A percentile compares a stretch with the other conserved stretches of the same genome.
These are phyloP conservation scores for Entosphenus tridentatus DNA, from an alignment of 2,113 vertebrate species.

Conservation along the genomic window DNA sequence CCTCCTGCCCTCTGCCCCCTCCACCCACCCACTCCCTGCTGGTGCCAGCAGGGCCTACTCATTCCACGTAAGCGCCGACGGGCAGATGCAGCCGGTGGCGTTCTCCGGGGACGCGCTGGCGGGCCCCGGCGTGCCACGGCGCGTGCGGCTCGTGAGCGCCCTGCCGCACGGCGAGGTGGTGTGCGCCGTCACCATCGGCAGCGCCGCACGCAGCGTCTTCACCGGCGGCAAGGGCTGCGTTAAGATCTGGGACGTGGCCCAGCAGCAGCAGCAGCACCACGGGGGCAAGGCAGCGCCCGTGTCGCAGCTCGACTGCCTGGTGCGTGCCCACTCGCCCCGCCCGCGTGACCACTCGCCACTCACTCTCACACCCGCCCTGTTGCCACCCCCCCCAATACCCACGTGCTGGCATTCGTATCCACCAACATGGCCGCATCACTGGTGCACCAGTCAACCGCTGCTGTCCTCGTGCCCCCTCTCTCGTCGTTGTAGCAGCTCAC, in stretches of 20 bases:
- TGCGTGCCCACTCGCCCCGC: slow-evolving; percentile 10
- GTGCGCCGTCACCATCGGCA: slow-evolving; percentile 7
- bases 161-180: slow-evolving; percentile 10
- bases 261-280: not conserved
- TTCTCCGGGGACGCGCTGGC: slow-evolving; percentile 20
- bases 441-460: no score
- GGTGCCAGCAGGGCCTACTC: slow-evolving; percentile 22
- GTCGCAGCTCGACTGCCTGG: slow-evolving; percentile 24
- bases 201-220: slow-evolving; percentile 8
- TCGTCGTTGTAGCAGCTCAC: no score
- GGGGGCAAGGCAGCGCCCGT: slow-evolving; percentile 2
- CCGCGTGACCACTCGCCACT: not conserved
- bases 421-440: no score
- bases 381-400: no score
- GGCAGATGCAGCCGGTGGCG: slow-evolving; percentile 33
- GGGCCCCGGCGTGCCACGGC: slow-evolving; percentile 17
- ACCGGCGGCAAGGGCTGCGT: slow-evolving; percentile 10
- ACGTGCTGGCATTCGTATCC: no score
- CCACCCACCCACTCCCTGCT: no score
- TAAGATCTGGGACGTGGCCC: slow-evolving; percentile 10
- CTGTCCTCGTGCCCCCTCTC: no score
- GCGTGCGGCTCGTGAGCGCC: slow-evolving; percentile 15
- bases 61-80: slow-evolving; percentile 30
- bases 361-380: not conserved
- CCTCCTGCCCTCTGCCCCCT: not conserved